phyloP scores from a whole-genome alignment of 1,140 invertebrate species.

The Drosophila bocqueti region DNA sequence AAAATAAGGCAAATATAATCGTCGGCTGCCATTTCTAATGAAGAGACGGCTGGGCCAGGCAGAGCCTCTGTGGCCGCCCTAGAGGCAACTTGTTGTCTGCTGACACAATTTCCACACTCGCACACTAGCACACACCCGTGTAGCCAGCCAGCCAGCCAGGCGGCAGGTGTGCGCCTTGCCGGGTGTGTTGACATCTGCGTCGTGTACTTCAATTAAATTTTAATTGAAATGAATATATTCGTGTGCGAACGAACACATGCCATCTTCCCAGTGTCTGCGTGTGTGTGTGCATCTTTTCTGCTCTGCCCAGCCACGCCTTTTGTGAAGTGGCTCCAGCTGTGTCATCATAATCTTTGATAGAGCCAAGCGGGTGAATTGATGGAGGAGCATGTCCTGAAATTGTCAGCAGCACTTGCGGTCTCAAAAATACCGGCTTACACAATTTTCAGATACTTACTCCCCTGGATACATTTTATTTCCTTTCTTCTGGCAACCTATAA shows the following conservation, averaged over 20 bases:
- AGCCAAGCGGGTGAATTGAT: constrained; percentile 8
- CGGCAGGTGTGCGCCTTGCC: constrained; percentile 36
- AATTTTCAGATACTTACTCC: constrained; percentile 1
- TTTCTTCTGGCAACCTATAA: neutral
- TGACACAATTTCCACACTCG: constrained; percentile 68
- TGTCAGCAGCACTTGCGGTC: constrained; percentile 12
- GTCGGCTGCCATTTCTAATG: constrained; percentile 59
- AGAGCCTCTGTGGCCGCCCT: constrained; percentile 15
- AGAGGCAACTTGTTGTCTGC: constrained; percentile 63
- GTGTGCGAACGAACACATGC: constrained; percentile 28
- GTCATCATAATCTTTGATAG: constrained; percentile 57
- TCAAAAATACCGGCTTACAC: constrained; percentile 21
- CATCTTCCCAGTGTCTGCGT: neutral
- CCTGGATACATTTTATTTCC: constrained; percentile 6
- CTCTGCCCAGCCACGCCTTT: constrained; percentile 9
- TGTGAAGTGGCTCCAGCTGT: constrained; percentile 57
- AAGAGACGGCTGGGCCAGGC: constrained; percentile 34
- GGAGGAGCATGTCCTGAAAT: constrained; percentile 5
- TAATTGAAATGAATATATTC: constrained; percentile 80
- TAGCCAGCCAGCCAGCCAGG: neutral
- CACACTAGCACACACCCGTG: constrained; percentile 20
- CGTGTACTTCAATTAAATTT: constrained; percentile 83
- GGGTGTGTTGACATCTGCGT: constrained; percentile 55
- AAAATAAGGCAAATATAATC: constrained; percentile 57
- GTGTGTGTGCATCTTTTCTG: constrained; percentile 42